Conservation (phyloP, 2,113 vertebrate species). For the Lota lota region DNA sequence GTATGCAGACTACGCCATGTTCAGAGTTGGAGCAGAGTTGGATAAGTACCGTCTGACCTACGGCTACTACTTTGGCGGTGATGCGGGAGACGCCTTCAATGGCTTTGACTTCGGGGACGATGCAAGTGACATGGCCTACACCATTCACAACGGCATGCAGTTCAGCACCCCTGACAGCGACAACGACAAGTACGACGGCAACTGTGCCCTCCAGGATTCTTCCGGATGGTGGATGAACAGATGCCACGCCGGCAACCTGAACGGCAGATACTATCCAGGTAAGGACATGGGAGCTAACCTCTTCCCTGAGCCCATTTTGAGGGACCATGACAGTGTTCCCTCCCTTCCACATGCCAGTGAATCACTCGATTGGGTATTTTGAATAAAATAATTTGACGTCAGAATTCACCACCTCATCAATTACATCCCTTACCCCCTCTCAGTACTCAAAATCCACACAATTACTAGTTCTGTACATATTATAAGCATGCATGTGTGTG, state of each 20-base stretch:
- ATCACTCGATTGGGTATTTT: too few relatives aligned
- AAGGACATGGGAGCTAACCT: slow-evolving; percentile 9
- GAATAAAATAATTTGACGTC: too few relatives aligned
- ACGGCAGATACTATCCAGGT: slow-evolving; percentile 87
- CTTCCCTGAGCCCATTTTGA: too few relatives aligned
- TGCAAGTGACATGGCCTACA: slow-evolving; percentile 85
- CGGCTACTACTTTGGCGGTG: slow-evolving; percentile 79
- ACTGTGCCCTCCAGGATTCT: slow-evolving; percentile 89
- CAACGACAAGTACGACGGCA: slow-evolving; percentile 84
- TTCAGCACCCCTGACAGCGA: slow-evolving; percentile 91
- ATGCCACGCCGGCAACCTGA: slow-evolving; percentile 93
- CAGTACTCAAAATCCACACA: too few relatives aligned
- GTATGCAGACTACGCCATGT: slow-evolving; percentile 85
- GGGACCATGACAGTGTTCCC: too few relatives aligned
- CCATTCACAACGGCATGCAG: slow-evolving; percentile 88
- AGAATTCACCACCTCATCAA: too few relatives aligned
- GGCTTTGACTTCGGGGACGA: slow-evolving; percentile 85
- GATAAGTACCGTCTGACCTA: slow-evolving; percentile 90
- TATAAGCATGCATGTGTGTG: too few relatives aligned
- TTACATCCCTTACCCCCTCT: too few relatives aligned
- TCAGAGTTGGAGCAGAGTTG: slow-evolving; percentile 78
- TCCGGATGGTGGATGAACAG: slow-evolving; percentile 99
- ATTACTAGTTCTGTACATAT: too few relatives aligned
- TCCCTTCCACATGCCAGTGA: too few relatives aligned
- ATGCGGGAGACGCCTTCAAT: slow-evolving; percentile 89